These are phyloP conservation scores for Lacanobia wlatinum DNA, from an alignment of 2,888 invertebrate genomes.

Conservation along the genomic window DNA sequence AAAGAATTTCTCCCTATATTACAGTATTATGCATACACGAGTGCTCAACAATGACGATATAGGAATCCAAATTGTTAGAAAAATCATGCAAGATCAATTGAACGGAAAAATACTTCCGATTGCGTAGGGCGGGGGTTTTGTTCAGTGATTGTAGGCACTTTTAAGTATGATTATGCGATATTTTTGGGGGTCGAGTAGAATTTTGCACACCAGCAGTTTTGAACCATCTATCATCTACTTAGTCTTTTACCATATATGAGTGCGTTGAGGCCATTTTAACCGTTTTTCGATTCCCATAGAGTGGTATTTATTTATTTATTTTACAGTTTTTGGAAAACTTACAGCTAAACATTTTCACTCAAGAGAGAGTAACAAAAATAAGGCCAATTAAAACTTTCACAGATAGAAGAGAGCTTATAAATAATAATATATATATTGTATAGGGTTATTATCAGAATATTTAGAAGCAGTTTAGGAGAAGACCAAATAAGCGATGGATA, in stretches of 20 bases:
- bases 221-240: background rate
- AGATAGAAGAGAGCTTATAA: too few relatives aligned
- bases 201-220: background rate
- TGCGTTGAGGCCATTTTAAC: too few relatives aligned
- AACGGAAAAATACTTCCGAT: constrained; percentile 75
- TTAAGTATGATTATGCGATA: constrained; percentile 22
- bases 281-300: too few relatives aligned
- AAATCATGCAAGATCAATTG: constrained; percentile 66
- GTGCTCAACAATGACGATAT: constrained; percentile 60
- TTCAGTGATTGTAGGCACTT: constrained; percentile 37
- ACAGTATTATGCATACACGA: constrained; percentile 72
- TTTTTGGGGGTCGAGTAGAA: constrained; percentile 8
- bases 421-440: too few relatives aligned
- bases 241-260: background rate
- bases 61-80: constrained; percentile 62
- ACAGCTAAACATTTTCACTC: too few relatives aligned
- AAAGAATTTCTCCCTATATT: constrained; percentile 57
- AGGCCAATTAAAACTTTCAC: too few relatives aligned
- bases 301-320: too few relatives aligned
- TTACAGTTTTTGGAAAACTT: too few relatives aligned
- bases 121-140: constrained; percentile 44
- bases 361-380: too few relatives aligned
- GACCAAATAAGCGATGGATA: too few relatives aligned
- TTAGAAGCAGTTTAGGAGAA: too few relatives aligned
- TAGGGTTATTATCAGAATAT: too few relatives aligned